Evolutionary conservation across 2,797 vertebrate genomes (phyloP).

Genomic region (Mico argentatus): DNA sequence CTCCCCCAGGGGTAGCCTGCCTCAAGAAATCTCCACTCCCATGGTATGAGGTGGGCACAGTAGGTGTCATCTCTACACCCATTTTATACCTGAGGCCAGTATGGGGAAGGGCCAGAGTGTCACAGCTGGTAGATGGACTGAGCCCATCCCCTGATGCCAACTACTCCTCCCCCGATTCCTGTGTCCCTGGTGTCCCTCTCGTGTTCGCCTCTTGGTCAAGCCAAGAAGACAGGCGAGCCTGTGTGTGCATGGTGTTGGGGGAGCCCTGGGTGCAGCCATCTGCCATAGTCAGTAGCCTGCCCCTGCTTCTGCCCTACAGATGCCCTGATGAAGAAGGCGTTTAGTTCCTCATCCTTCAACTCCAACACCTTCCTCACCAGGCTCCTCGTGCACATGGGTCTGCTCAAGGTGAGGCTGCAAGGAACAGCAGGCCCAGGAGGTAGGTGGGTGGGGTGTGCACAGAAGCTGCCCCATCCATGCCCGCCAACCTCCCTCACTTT

Average conservation of each 20-base stretch:
- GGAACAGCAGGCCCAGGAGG: neutral
- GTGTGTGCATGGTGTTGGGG: fast-evolving
- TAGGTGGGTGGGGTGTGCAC: fast-evolving
- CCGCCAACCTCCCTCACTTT: fast-evolving
- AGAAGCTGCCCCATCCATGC: fast-evolving
- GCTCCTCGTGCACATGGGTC: conserved; percentile 93
- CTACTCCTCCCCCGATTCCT: neutral
- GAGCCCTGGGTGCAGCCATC: neutral
- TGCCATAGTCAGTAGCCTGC: fast-evolving
- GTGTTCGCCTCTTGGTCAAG: neutral
- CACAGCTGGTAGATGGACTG: neutral
- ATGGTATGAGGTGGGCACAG: too few species aligned
- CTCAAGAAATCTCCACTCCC: neutral
- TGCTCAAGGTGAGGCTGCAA: conserved; percentile 91
- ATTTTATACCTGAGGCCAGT: neutral
- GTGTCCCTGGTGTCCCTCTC: neutral
- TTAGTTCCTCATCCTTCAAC: conserved; percentile 89
- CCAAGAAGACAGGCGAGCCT: neutral
- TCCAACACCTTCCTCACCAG: conserved; percentile 91
- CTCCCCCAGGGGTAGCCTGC: neutral
- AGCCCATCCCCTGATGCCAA: neutral
- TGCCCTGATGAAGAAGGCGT: conserved; percentile 92
- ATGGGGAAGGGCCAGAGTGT: neutral
- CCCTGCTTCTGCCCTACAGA: conserved; percentile 84
- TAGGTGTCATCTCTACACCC: neutral